phyloP scores from a whole-genome alignment of 2,797 vertebrate genomes.

The Ammospiza maritima region DNA sequence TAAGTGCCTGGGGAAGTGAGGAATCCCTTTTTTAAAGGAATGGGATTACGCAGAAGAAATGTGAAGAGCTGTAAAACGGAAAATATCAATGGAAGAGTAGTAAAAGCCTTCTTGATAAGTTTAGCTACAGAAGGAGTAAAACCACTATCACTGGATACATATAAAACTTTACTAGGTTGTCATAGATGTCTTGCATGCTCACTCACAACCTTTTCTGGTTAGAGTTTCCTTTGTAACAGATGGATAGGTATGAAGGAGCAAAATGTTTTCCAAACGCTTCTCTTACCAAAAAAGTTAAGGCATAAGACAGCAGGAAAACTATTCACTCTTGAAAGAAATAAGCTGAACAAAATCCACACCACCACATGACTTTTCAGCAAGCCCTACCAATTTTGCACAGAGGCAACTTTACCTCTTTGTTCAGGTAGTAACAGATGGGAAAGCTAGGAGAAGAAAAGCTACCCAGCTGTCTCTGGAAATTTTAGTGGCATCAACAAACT shows the following conservation, averaged over 20 bases:
- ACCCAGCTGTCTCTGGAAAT: conserved; percentile 56
- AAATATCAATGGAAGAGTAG: conserved; percentile 21
- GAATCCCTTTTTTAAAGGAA: conserved; percentile 43
- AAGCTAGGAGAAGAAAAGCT: conserved; percentile 3
- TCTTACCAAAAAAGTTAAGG: not conserved
- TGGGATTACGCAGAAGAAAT: conserved; percentile 16
- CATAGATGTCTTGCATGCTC: not conserved
- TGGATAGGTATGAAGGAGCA: not conserved
- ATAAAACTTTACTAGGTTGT: conserved; percentile 40
- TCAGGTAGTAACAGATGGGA: conserved; percentile 41
- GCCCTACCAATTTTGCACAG: not conserved
- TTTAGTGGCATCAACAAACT: conserved; percentile 45
- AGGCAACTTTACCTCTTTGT: conserved; percentile 30
- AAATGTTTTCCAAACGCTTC: not conserved
- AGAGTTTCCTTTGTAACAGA: not conserved
- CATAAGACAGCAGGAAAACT: not conserved
- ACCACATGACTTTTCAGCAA: not conserved
- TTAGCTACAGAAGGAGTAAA: not conserved
- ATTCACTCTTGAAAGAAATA: not conserved
- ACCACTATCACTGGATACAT: not conserved
- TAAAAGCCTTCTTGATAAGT: not conserved
- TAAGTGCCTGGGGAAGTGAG: conserved; percentile 12
- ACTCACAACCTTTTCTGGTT: not conserved
- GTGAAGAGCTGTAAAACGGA: conserved; percentile 9
- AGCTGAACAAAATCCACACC: not conserved